Conservation (phyloP, 1,140 invertebrate genomes). For the Heliconius melpomene region DNA sequence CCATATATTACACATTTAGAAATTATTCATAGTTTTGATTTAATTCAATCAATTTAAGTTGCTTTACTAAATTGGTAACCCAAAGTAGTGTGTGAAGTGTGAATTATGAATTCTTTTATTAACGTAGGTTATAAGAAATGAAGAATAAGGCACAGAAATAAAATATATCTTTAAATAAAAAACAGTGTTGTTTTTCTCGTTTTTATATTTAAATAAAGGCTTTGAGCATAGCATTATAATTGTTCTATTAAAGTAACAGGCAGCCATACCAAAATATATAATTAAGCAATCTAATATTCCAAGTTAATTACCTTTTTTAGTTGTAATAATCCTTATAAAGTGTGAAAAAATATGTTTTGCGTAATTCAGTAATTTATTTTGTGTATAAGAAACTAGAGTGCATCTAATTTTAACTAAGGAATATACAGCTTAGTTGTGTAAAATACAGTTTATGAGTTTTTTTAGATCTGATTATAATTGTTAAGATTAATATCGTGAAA, state of each 20-base stretch:
- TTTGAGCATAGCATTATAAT: neutral
- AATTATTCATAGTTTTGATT: neutral
- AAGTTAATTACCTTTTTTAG: neutral
- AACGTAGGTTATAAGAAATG: neutral
- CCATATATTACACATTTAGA: neutral
- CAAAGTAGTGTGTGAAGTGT: neutral
- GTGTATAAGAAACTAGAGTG: neutral
- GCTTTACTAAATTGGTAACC: neutral
- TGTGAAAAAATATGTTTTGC: neutral
- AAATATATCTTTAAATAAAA: neutral
- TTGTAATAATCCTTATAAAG: neutral
- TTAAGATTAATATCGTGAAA: neutral
- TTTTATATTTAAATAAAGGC: neutral
- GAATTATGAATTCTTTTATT: neutral
- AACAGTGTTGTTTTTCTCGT: neutral
- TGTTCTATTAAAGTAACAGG: neutral
- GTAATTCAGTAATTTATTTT: neutral
- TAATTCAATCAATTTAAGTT: neutral
- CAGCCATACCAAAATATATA: neutral
- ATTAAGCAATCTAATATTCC: neutral
- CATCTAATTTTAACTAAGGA: neutral
- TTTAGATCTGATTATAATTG: slow-evolving; percentile 2
- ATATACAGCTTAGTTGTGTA: neutral
- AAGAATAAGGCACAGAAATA: neutral
- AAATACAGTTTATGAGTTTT: neutral